Conservation (phyloP, 2,888 invertebrate genomes). For the Tuta absoluta region DNA sequence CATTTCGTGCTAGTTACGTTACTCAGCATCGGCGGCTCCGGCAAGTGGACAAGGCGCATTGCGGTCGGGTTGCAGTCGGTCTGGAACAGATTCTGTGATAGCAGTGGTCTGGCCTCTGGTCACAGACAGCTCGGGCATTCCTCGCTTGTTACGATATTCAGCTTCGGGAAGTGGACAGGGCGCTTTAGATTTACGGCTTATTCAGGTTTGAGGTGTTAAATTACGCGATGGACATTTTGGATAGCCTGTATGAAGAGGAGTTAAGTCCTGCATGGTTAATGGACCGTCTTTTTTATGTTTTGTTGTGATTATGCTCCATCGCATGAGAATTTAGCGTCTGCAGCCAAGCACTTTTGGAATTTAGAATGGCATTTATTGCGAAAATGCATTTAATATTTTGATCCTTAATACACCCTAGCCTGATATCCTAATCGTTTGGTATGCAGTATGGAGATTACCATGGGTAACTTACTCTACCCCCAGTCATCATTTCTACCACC, state of each 20-base stretch:
- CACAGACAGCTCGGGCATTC: neutral
- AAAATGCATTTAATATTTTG: too few relatives aligned
- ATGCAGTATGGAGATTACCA: too few relatives aligned
- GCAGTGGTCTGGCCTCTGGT: neutral
- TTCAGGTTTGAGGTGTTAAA: conserved; percentile 4
- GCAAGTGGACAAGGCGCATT: neutral
- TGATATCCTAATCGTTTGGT: too few relatives aligned
- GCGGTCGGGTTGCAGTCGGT: conserved; percentile 4
- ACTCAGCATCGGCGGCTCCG: neutral
- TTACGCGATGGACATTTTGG: neutral
- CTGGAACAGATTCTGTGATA: neutral
- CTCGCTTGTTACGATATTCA: neutral
- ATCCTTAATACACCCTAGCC: too few relatives aligned
- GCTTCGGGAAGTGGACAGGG: neutral
- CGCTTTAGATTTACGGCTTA: conserved; percentile 3
- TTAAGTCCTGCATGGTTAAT: too few relatives aligned
- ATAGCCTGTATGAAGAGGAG: neutral
- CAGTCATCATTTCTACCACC: too few relatives aligned
- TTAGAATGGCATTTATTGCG: too few relatives aligned
- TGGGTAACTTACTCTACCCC: too few relatives aligned
- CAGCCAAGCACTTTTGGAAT: too few relatives aligned
- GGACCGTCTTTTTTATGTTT: neutral
- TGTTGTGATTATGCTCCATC: too few relatives aligned
- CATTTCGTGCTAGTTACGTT: neutral
- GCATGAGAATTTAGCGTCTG: too few relatives aligned